Evolutionary conservation across 1,140 invertebrate species (phyloP), one percentile per base, ranked within the genome.

Genomic region (Nixonia krombeini): DNA sequence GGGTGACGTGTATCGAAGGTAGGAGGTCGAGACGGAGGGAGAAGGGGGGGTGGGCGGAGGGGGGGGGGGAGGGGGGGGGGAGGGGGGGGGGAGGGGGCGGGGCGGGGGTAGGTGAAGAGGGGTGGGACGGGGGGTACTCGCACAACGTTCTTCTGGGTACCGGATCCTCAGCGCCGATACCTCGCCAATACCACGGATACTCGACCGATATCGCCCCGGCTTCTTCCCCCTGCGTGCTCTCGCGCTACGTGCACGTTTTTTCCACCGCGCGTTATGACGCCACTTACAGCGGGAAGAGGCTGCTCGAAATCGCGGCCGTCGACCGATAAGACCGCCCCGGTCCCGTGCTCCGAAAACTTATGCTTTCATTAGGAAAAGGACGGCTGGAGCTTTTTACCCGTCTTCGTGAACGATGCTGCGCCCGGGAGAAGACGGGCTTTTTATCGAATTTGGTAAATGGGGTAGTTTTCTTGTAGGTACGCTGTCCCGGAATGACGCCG

Each of bases 131-230:
- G 55, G 44, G 41, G 42, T 41, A 47, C 52, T 57, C 51, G 51
- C 47, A 40, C 45, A 56, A 51, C 57, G 49, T 49, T 62, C 64
- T 68, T 47, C 57, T 56, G 53, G 53, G 58, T 53, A 63, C 64
- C 51, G 59, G 59, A 55, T 57, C 56, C 44, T 49, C 13, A 29
- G 42, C 45, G 29, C 50, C 58, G 35, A 59, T 63, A 56, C 46
- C 50, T 61, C 15, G 41, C 55, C 52, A 52, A 58, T 68, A 62
- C 57, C 52, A 51, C 45, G 45, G 46, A 26, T 55, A 35, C 49
- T 55, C 51, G 26, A 46, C 45, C 38, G 50, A 59, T 56, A 66
- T 67, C 46, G 31, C 40, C 33, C 31, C 46, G 12, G 44, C 28
- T 28, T 21, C 9, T 33, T 38, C 35, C 42, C 40, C 15, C 13